Conservation (phyloP, 2,113 vertebrate genomes). For the Cryptotis parvus region DNA sequence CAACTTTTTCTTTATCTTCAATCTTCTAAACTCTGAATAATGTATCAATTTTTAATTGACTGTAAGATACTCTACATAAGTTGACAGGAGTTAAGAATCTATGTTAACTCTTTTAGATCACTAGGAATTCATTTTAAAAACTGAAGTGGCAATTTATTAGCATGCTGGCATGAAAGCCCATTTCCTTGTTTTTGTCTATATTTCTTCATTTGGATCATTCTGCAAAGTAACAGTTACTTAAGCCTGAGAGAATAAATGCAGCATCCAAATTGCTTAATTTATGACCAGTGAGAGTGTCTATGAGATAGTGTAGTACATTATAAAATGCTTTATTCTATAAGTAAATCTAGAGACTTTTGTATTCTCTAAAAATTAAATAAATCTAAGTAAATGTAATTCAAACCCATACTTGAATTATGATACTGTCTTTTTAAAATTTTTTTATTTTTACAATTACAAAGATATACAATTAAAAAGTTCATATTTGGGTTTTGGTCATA, state of each 20-base stretch:
- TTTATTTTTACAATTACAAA: no score
- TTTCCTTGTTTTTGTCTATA: slow-evolving; percentile 60
- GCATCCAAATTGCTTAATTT: slow-evolving; percentile 44
- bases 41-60: slow-evolving; percentile 46
- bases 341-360: slow-evolving; percentile 16
- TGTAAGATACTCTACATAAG: slow-evolving; percentile 43
- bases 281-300: neutral
- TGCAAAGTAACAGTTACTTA: slow-evolving; percentile 53
- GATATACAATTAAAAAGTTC: no score
- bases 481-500: no score
- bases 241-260: neutral
- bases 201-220: slow-evolving; percentile 52
- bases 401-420: neutral
- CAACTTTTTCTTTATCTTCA: slow-evolving; percentile 40
- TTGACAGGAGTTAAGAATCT: slow-evolving; percentile 61
- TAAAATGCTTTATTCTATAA: slow-evolving; percentile 56
- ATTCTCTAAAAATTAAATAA: slow-evolving; percentile 58
- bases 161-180: neutral
- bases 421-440: slow-evolving; percentile 47
- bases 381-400: slow-evolving; percentile 47
- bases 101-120: slow-evolving; percentile 43
- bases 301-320: slow-evolving; percentile 44
- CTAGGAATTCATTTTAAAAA: slow-evolving; percentile 69
- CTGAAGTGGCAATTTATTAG: slow-evolving; percentile 65
- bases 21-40: slow-evolving; percentile 66